A percentile compares a stretch with the other conserved stretches of the same genome.
These are phyloP conservation scores for Sycophaga agraensis DNA, from an alignment of 1,140 invertebrate species.

Conservation along the genomic window DNA sequence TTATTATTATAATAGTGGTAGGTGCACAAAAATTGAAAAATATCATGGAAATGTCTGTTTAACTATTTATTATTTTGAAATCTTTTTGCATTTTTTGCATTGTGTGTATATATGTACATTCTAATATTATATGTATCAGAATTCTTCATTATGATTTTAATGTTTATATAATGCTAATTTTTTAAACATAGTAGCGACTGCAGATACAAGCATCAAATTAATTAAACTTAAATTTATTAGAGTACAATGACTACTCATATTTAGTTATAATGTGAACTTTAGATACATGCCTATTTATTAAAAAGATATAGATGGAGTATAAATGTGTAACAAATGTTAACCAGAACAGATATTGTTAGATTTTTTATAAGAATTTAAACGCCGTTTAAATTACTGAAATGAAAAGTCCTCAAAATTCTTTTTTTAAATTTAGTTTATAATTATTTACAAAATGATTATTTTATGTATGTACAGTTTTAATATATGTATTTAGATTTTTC, in stretches of 20 bases:
- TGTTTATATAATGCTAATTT: slow-evolving; percentile 35
- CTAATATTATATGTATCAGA: no score
- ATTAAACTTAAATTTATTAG: slow-evolving; percentile 42
- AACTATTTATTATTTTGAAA: slow-evolving; percentile 33
- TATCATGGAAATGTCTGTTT: slow-evolving; percentile 3
- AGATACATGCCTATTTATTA: no score
- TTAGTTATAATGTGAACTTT: slow-evolving; percentile 29
- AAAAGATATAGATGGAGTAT: slow-evolving; percentile 29
- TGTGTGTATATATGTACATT: slow-evolving; percentile 31
- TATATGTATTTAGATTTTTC: slow-evolving; percentile 2
- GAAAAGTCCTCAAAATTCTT: no score
- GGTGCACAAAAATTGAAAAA: not conserved
- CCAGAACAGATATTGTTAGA: no score
- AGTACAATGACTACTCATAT: slow-evolving; percentile 30
- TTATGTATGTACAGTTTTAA: no score
- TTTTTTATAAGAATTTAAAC: no score
- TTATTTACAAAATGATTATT: no score
- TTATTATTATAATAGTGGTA: no score
- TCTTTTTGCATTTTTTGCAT: slow-evolving; percentile 26
- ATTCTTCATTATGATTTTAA: slow-evolving; percentile 30
- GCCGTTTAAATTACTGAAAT: no score
- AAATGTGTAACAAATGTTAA: slow-evolving; percentile 29
- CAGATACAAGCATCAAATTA: slow-evolving; percentile 44
- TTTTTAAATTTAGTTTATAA: no score
- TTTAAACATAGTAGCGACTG: slow-evolving; percentile 38